phyloP scores from a whole-genome alignment of 2,113 vertebrate genomes.

The Muntiacus muntjak region DNA sequence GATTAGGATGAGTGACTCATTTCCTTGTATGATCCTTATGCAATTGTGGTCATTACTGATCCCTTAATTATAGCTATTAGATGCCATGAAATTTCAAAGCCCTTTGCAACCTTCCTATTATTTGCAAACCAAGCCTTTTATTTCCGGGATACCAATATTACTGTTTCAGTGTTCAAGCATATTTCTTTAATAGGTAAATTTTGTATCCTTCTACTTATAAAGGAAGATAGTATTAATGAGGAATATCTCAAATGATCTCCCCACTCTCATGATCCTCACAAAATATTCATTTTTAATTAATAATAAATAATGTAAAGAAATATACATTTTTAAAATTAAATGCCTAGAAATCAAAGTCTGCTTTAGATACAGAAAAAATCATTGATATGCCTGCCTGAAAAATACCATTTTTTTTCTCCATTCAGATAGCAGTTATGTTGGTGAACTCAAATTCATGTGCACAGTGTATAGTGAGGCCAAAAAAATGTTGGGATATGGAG shows the following conservation, averaged over 20 bases:
- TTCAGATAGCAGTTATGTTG: not conserved
- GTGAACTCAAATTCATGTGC: not conserved
- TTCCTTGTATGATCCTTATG: not conserved
- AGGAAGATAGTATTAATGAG: not conserved
- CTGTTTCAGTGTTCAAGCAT: not conserved
- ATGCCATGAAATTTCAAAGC: conserved; percentile 32
- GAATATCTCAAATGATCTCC: not conserved
- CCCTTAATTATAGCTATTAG: not conserved
- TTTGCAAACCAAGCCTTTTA: conserved; percentile 3
- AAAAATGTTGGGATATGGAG: not conserved
- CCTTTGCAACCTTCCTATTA: not conserved
- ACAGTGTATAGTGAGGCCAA: not conserved
- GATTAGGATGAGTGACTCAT: not conserved
- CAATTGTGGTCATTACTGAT: not conserved
- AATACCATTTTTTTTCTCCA: not conserved
- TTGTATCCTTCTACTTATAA: not conserved
- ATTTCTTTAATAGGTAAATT: not conserved
- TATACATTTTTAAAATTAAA: not conserved
- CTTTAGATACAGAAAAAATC: not conserved
- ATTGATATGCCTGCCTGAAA: not conserved
- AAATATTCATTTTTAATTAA: not conserved
- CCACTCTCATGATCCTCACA: not conserved
- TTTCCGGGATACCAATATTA: not conserved
- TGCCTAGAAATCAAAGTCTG: not conserved
- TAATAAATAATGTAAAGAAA: not conserved